Conservation (phyloP, 2,797 vertebrate genomes). For the Gephyroberyx darwinii region DNA sequence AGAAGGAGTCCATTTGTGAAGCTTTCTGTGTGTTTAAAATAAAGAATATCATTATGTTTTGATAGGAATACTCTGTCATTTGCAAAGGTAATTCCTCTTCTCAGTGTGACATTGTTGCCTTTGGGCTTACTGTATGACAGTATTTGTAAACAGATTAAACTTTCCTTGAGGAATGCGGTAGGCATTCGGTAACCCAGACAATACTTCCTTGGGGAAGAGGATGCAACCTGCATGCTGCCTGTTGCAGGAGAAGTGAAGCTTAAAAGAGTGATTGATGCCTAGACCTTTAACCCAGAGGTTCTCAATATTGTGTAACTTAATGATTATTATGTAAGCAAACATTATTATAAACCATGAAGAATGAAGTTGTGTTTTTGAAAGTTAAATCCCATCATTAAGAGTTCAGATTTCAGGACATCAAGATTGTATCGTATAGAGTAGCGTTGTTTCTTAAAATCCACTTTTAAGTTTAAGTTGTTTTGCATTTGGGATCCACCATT, state of each 20-base stretch:
- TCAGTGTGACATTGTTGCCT: conserved; percentile 59
- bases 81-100: conserved; percentile 64
- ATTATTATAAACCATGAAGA: background rate
- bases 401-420: background rate
- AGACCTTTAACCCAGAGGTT: conserved; percentile 34
- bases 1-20: conserved; percentile 76
- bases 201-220: conserved; percentile 17
- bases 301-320: conserved; percentile 2
- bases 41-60: conserved; percentile 79
- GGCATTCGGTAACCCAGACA: conserved; percentile 48
- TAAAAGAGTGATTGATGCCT: conserved; percentile 37
- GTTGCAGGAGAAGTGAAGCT: conserved; percentile 26
- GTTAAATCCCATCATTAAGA: background rate
- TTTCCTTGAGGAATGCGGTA: conserved; percentile 60
- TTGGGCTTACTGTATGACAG: conserved; percentile 68
- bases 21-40: conserved; percentile 74
- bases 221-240: conserved; percentile 23
- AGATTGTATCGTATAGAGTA: no score
- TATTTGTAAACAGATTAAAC: conserved; percentile 72
- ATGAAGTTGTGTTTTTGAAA: conserved; percentile 2
- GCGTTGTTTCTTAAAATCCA: no score
- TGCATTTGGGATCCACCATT: background rate
- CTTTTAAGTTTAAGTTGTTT: background rate
- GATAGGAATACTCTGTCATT: conserved; percentile 77
- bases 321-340: conserved; percentile 12